Evolutionary conservation across 1,140 invertebrate genomes (phyloP), one percentile per base, ranked within the genome.

Genomic region (Sesamia nonagrioides): DNA sequence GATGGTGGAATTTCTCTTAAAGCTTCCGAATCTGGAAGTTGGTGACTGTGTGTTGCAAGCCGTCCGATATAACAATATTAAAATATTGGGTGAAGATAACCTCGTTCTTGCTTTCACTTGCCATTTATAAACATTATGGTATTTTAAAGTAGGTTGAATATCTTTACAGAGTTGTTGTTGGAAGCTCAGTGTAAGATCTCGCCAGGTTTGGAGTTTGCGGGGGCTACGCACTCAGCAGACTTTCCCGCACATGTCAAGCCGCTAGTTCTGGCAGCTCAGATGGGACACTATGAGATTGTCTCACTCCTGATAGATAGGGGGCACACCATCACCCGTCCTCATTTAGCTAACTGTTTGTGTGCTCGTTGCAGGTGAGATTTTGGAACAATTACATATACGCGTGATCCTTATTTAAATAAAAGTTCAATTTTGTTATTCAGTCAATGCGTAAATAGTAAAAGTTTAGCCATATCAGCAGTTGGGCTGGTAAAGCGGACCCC

Each of bases 161-260:
- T 63, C 13, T 81, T 79, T 71, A 33, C 79, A 89, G 87, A 69
- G 6, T 82, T 95, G 81, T 86, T 96, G 17, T 76, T 96, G 54
- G 90, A 96, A 21, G 95, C 94, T 78, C 84, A 95, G 58, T 89
- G 91, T 42, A 87, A 92, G 69, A 89, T 90, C 21, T 88, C 92
- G 0, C 92, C 94, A 0, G 93, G 93, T 18, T 83, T 96, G 54
- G 96, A 96, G 77, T 95, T 89, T 76, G 92, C 91, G 15, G 95
- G 95, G 1, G 91, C 94, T 1, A 94, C 95, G 0, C 91, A 95
- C 63, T 96, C 95, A 48, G 86, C 95, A 0, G 96, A 96, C 71
- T 98, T 97, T 90, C 96, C 96, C 0, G 95, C 96, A 13, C 96
- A 97, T 81, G 95, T 97, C 6, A 98, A 97, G 0, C 97, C 97